phyloP scores from a whole-genome alignment of 2,113 vertebrate species.

The Naja naja region DNA sequence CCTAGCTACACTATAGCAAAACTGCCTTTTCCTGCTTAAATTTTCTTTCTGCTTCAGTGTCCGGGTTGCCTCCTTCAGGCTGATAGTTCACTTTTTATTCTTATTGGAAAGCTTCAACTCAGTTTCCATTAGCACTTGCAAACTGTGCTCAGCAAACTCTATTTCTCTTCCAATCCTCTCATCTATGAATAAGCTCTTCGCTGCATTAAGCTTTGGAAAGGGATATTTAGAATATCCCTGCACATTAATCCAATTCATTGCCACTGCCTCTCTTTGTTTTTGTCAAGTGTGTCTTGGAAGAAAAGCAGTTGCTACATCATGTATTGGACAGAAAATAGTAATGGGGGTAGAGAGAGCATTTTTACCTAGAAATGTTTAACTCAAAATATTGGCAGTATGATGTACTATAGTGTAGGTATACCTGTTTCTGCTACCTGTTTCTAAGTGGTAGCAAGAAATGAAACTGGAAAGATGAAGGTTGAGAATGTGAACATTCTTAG shows the following conservation, averaged over 20 bases:
- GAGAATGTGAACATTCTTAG: conserved; percentile 6
- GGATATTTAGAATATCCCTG: conserved; percentile 40
- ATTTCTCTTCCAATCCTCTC: conserved; percentile 46
- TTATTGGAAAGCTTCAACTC: conserved; percentile 53
- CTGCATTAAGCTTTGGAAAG: conserved; percentile 50
- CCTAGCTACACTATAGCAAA: background rate
- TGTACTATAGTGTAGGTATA: background rate
- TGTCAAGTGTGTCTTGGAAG: conserved; percentile 29
- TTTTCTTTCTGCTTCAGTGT: conserved; percentile 34
- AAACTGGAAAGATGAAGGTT: background rate
- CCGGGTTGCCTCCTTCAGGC: conserved; percentile 6
- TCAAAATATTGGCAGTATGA: conserved; percentile 12
- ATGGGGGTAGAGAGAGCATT: conserved; percentile 20
- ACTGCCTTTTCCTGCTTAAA: conserved; percentile 36
- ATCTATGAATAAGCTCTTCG: conserved; percentile 45
- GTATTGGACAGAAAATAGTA: conserved; percentile 41
- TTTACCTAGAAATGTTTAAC: conserved; percentile 13
- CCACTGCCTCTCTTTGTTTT: conserved; percentile 37
- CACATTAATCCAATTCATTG: conserved; percentile 37
- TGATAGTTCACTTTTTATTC: conserved; percentile 26
- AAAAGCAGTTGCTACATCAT: conserved; percentile 44
- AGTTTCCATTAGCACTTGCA: conserved; percentile 62
- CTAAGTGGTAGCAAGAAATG: conserved; percentile 34
- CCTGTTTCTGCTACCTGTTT: conserved; percentile 27
- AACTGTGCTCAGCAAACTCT: conserved; percentile 55